Evolutionary conservation across 2,113 vertebrate species (phyloP), one percentile per base, ranked within the genome.

Genomic region (Martes martes): DNA sequence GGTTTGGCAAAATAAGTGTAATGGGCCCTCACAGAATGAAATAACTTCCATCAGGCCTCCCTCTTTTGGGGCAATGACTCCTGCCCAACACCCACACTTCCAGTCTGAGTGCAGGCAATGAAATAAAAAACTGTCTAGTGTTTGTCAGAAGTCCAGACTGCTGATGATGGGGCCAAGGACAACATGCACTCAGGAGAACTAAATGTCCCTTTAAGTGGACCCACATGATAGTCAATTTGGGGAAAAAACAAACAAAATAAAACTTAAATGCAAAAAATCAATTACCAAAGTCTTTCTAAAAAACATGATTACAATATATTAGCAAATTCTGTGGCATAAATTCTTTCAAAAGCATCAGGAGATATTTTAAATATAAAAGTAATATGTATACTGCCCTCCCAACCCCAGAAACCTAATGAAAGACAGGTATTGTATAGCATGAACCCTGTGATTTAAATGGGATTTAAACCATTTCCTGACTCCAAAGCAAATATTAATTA

Each of bases 331-430:
- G 98, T 97, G 98, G 98, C 97, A 55, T 97, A 61, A 95, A 98
- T 97, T 59, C 98, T 95, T 97, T 82, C 96, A 73, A 95, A 99
- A 98, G 98, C 98, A 92, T 98, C 98, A 97, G 98, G 98, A 7
- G 94, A 61, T 97, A 97, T 98, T 98, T 98, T 98, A 98, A 98
- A 98, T 98, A 98, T 94, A 73, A 98, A 98, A 98, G 98, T 98
- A 95, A 0, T 89, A 91, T 42, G 97, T 42, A 14, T 94, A 36
- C 89, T 50, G 50, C 84, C 36, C 36, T 73, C 36, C 71, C 11
- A 6, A 73, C 21, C 21, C 36, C 71, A 73, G 71, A 73, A 73
- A 73, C 21, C 71, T 23, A 73, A 42, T 26, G 36, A 42, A 73
- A 73, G 26, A 4, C 26, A 63, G 28, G 61, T 11, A 63, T 63